A percentile compares a stretch with the other conserved stretches of the same genome.
phyloP scores from a whole-genome alignment of 1,140 invertebrate genomes.

The Bilobella aurantiaca region DNA sequence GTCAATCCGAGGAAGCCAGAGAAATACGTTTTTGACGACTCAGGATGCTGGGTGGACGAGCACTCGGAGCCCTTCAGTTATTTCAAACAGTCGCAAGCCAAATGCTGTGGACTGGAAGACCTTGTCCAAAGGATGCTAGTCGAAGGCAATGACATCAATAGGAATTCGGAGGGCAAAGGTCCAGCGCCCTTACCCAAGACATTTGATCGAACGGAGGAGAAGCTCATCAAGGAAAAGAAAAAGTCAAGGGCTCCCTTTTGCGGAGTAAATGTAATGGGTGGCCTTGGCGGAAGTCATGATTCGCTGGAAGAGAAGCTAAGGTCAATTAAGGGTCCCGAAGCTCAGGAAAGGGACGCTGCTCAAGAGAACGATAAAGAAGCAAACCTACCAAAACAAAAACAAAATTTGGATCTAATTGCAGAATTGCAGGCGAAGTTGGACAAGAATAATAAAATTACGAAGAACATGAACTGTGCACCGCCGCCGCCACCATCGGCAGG shows the following conservation, averaged over 20 bases:
- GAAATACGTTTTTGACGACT: slow-evolving; percentile 30
- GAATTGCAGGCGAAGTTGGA: slow-evolving; percentile 33
- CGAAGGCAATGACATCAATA: not conserved
- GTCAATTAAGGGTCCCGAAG: not conserved
- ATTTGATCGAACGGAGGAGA: not conserved
- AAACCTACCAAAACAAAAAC: slow-evolving; percentile 29
- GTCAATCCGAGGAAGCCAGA: slow-evolving; percentile 29
- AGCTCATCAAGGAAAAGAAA: not conserved
- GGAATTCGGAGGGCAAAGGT: not conserved
- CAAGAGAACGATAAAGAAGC: slow-evolving; percentile 11
- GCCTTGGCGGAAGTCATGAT: not conserved
- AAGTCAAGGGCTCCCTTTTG: slow-evolving; percentile 1
- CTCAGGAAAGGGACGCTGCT: not conserved
- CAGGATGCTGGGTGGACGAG: slow-evolving; percentile 28
- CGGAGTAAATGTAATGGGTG: slow-evolving; percentile 21
- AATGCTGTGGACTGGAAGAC: slow-evolving; percentile 21
- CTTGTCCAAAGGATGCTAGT: slow-evolving; percentile 6
- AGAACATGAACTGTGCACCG: not conserved
- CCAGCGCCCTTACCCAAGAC: not conserved
- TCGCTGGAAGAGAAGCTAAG: not conserved
- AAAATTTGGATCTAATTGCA: slow-evolving; percentile 32
- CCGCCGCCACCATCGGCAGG: not conserved
- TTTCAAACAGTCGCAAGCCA: slow-evolving; percentile 26
- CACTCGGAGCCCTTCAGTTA: slow-evolving; percentile 28
- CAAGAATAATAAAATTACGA: slow-evolving; percentile 19